Evolutionary conservation across 2,888 invertebrate species (phyloP).

Genomic region (Tupiocoris notatus): DNA sequence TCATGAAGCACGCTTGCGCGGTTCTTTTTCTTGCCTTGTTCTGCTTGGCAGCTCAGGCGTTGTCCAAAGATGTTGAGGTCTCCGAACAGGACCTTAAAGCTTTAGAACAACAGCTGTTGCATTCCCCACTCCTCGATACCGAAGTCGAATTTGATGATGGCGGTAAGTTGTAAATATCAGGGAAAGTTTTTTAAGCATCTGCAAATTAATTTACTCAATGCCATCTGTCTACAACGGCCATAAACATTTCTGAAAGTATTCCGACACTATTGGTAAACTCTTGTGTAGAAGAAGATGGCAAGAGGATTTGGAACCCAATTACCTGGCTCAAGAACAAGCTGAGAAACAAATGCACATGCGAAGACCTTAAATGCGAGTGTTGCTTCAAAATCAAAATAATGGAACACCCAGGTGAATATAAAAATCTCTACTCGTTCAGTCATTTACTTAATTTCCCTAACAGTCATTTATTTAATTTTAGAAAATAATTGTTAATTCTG

Average conservation of each 20-base stretch:
- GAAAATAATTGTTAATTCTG: background rate
- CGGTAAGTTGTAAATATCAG: too few relatives aligned
- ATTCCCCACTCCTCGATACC: background rate
- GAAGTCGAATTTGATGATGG: slow-evolving; percentile 1
- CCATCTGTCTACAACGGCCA: too few relatives aligned
- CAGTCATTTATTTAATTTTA: too few relatives aligned
- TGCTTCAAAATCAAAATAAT: slow-evolving; percentile 19
- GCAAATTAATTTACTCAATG: too few relatives aligned
- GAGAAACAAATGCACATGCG: slow-evolving; percentile 21
- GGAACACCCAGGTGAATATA: background rate
- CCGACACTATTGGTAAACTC: too few relatives aligned
- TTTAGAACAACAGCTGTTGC: background rate
- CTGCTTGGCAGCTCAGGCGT: background rate
- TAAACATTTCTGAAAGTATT: too few relatives aligned
- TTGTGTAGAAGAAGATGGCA: background rate
- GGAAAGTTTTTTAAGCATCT: too few relatives aligned
- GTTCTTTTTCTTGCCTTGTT: background rate
- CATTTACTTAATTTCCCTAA: too few relatives aligned
- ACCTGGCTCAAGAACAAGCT: background rate
- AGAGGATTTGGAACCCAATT: slow-evolving; percentile 2
- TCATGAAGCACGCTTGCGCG: background rate
- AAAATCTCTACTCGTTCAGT: too few relatives aligned
- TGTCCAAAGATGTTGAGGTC: background rate
- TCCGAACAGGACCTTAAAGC: background rate
- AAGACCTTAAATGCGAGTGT: slow-evolving; percentile 2